Evolutionary conservation across 2,113 vertebrate species (phyloP).

Genomic region (Sturnus vulgaris): DNA sequence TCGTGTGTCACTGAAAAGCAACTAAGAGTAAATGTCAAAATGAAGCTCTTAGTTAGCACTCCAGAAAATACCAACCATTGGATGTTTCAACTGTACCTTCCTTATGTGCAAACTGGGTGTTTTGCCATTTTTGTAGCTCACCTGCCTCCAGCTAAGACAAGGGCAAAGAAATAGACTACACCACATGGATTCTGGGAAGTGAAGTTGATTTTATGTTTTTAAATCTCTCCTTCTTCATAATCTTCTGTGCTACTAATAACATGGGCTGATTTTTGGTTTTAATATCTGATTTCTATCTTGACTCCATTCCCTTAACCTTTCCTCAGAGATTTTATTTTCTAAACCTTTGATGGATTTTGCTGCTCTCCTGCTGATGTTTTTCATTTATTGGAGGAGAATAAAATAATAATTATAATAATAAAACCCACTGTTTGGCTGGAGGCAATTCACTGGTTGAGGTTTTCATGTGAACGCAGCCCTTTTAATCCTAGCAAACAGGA

Average conservation of each 20-base stretch:
- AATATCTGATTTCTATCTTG: constrained; percentile 60
- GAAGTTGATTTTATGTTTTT: neutral
- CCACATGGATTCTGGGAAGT: neutral
- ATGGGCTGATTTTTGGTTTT: constrained; percentile 32
- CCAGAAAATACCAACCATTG: neutral
- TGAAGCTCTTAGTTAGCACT: neutral
- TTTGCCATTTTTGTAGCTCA: neutral
- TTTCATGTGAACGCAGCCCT: constrained; percentile 56
- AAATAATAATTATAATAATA: constrained; percentile 60
- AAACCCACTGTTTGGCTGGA: constrained; percentile 11
- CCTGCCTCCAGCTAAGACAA: neutral
- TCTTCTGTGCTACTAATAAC: constrained; percentile 48
- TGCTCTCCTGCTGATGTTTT: constrained; percentile 50
- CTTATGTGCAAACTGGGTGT: neutral
- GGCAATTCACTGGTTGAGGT: constrained; percentile 47
- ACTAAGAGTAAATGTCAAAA: neutral
- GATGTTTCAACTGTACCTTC: neutral
- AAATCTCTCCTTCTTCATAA: constrained; percentile 38
- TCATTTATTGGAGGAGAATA: constrained; percentile 37
- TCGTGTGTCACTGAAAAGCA: neutral
- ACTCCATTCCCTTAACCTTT: constrained; percentile 54
- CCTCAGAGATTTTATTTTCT: constrained; percentile 43
- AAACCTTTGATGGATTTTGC: constrained; percentile 61
- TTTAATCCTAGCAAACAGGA: constrained; percentile 60
- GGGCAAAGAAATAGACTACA: neutral